Evolutionary conservation across 2,113 vertebrate genomes (phyloP).

Genomic region (Sialia sialis): DNA sequence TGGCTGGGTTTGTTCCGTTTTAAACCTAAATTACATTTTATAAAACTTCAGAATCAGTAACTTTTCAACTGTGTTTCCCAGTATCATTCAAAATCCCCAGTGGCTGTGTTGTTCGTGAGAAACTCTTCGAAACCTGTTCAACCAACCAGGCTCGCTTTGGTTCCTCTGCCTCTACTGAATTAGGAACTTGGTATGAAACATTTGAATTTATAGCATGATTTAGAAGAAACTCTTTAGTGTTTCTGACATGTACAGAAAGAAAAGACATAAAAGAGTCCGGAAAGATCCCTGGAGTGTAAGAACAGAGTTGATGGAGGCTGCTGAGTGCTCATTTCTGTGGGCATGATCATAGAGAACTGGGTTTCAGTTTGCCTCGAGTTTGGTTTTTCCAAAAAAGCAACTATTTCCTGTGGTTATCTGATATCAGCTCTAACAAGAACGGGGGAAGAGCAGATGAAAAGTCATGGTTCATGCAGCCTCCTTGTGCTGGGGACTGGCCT

Average conservation of each 20-base stretch:
- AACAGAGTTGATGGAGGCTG: neutral
- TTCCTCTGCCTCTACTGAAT: neutral
- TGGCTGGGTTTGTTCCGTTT: neutral
- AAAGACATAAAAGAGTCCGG: neutral
- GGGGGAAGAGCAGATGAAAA: neutral
- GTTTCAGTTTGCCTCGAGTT: neutral
- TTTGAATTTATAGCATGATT: neutral
- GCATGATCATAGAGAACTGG: fast-evolving
- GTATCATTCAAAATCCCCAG: neutral
- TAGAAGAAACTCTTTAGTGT: neutral
- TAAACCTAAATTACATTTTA: neutral
- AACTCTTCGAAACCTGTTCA: neutral
- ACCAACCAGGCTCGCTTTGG: neutral
- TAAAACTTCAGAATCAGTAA: neutral
- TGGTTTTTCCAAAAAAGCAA: neutral
- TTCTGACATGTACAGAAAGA: neutral
- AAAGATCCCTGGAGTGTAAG: neutral
- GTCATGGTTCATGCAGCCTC: fast-evolving
- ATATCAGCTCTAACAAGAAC: fast-evolving
- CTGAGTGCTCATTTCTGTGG: neutral
- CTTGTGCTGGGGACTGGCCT: neutral
- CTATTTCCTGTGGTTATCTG: neutral
- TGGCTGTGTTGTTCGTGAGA: neutral
- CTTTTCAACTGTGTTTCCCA: neutral
- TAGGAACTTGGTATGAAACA: neutral